phyloP scores from a whole-genome alignment of 1,140 invertebrate genomes.

The Ptiloglossa arizonensis region DNA sequence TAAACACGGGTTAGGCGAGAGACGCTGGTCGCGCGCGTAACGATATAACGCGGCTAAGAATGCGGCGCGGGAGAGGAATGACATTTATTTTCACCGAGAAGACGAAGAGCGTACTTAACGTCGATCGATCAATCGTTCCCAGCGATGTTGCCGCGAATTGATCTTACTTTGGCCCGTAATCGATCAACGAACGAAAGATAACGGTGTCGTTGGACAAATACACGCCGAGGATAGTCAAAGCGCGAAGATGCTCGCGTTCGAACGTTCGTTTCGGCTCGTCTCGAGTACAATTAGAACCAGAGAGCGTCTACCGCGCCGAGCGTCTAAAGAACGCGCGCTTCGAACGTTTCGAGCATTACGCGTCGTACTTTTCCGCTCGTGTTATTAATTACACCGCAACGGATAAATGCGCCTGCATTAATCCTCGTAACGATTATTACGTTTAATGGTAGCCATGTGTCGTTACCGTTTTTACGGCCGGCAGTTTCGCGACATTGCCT shows the following conservation, averaged over 20 bases:
- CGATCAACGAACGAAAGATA: slow-evolving; percentile 34
- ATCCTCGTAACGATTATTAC: slow-evolving; percentile 36
- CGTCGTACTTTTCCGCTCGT: slow-evolving; percentile 15
- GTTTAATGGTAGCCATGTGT: slow-evolving; percentile 30
- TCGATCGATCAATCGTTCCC: slow-evolving; percentile 47
- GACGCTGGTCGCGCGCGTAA: slow-evolving; percentile 3
- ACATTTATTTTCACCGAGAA: slow-evolving; percentile 26
- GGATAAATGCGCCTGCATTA: slow-evolving; percentile 20
- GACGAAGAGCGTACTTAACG: slow-evolving; percentile 34
- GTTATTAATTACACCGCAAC: slow-evolving; percentile 26
- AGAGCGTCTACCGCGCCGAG: slow-evolving; percentile 1
- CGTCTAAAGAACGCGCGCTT: slow-evolving; percentile 11
- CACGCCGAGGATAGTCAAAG: slow-evolving; percentile 40
- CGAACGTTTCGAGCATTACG: slow-evolving; percentile 6
- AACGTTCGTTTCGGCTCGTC: not conserved
- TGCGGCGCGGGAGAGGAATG: slow-evolving; percentile 8
- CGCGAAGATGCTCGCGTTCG: slow-evolving; percentile 8
- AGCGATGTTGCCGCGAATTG: slow-evolving; percentile 11
- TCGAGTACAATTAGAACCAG: not conserved
- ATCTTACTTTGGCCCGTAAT: slow-evolving; percentile 36
- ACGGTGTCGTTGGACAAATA: slow-evolving; percentile 35
- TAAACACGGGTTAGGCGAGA: not conserved
- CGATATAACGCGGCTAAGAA: slow-evolving; percentile 11
- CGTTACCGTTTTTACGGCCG: not conserved
- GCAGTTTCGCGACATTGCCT: slow-evolving; percentile 38